These are phyloP conservation scores for Acanthosepion pharaonis DNA, from an alignment of 2,888 invertebrate genomes.

Conservation along the genomic window DNA sequence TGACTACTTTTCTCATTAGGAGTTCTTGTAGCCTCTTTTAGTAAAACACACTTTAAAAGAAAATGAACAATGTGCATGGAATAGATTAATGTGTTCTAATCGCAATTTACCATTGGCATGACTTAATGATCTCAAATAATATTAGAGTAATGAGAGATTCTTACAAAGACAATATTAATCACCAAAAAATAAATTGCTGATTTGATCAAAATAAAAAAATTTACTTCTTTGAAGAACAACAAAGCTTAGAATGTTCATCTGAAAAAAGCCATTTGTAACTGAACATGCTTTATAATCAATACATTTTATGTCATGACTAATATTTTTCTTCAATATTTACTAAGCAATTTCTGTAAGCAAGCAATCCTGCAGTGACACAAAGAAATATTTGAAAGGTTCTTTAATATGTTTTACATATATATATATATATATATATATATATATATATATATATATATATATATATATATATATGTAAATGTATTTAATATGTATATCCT, in stretches of 20 bases:
- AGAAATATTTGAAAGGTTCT: background rate
- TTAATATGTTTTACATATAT: background rate
- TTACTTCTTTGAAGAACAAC: background rate
- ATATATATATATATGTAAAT: background rate
- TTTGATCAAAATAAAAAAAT: background rate
- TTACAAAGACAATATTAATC: background rate
- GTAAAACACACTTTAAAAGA: background rate
- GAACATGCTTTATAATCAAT: background rate
- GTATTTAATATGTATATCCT: background rate
- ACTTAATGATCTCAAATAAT: background rate
- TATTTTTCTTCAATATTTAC: background rate
- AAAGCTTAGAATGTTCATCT: background rate
- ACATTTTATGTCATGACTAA: background rate
- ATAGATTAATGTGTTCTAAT: background rate
- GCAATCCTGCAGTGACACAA: slow-evolving; percentile 23
- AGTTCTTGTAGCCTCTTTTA: background rate
- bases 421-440: no score
- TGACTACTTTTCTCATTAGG: background rate
- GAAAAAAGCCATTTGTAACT: background rate
- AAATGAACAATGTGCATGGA: background rate
- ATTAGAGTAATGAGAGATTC: background rate
- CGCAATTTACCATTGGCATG: background rate
- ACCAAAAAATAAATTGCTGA: background rate
- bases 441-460: no score
- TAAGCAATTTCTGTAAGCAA: background rate